Conservation (phyloP, 2,113 vertebrate genomes). For the Pterophyllum scalare region DNA sequence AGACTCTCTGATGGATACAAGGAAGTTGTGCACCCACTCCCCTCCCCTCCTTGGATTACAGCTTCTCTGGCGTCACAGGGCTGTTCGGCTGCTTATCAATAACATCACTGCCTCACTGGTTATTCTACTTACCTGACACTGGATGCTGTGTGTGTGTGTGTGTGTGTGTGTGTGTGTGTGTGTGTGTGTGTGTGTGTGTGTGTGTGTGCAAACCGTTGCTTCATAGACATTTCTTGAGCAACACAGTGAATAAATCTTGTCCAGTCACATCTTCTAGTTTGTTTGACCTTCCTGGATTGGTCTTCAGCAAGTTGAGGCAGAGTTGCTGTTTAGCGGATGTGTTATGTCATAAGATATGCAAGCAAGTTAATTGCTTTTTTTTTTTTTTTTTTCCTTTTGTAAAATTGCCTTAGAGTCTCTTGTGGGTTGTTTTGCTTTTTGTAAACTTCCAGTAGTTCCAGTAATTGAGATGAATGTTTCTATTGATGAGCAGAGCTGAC, state of each 20-base stretch:
- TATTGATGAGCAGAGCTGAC: not conserved
- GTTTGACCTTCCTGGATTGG: not conserved
- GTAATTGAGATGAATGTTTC: not conserved
- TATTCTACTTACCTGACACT: conserved; percentile 25
- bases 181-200: not conserved
- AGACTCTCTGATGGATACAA: conserved; percentile 20
- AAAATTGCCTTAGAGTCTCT: not conserved
- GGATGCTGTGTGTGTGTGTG: not conserved
- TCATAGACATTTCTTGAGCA: conserved; percentile 7
- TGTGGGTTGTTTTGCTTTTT: not conserved
- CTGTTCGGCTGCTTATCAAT: conserved; percentile 50
- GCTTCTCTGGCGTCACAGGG: not conserved
- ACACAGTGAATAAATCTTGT: not conserved
- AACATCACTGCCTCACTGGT: conserved; percentile 32
- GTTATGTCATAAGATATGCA: not conserved
- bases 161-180: not conserved
- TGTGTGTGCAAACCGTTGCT: conserved; percentile 8
- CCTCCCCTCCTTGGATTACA: not conserved
- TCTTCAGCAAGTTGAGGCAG: not conserved
- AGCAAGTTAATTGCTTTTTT: not conserved
- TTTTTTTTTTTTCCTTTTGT: not conserved
- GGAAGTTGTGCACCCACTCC: not conserved
- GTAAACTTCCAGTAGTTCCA: not conserved
- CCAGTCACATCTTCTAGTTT: not conserved
- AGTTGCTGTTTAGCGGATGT: not conserved